phyloP scores from a whole-genome alignment of 2,888 invertebrate genomes.

The Omphaloscelis lunosa region DNA sequence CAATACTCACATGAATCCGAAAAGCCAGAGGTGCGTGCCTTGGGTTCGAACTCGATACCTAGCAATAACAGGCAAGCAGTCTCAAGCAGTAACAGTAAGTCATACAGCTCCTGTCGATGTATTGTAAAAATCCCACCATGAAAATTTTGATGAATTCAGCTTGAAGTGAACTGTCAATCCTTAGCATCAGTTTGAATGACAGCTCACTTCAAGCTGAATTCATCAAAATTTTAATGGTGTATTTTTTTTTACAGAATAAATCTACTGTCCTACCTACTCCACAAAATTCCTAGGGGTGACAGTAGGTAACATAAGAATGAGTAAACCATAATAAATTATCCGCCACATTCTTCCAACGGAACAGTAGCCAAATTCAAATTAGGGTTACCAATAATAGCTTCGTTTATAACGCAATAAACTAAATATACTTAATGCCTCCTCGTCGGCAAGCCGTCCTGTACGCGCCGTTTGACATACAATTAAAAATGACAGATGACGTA shows the following conservation, averaged over 20 bases:
- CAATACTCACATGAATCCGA: too few relatives aligned
- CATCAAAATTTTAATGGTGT: neutral
- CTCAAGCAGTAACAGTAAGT: too few relatives aligned
- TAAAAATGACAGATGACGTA: slow-evolving; percentile 89
- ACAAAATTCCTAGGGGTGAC: slow-evolving; percentile 7
- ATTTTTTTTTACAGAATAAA: neutral
- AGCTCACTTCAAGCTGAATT: too few relatives aligned
- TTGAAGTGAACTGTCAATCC: neutral
- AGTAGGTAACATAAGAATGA: slow-evolving; percentile 13
- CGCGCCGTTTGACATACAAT: slow-evolving; percentile 87
- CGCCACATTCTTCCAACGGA: slow-evolving; percentile 36
- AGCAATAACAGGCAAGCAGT: too few relatives aligned
- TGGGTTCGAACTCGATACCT: too few relatives aligned
- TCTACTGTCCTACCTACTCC: neutral
- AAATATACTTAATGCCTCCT: slow-evolving; percentile 86
- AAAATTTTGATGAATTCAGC: neutral
- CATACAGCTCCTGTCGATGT: neutral
- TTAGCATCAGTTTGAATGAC: too few relatives aligned
- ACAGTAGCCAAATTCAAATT: slow-evolving; percentile 78
- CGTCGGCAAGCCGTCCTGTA: slow-evolving; percentile 69
- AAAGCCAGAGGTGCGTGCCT: too few relatives aligned
- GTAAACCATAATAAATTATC: slow-evolving; percentile 48
- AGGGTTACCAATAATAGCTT: slow-evolving; percentile 80
- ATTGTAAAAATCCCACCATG: neutral
- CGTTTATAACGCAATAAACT: slow-evolving; percentile 89